phyloP scores from a whole-genome alignment of 2,113 vertebrate species.

The Campylomormyrus numenius region DNA sequence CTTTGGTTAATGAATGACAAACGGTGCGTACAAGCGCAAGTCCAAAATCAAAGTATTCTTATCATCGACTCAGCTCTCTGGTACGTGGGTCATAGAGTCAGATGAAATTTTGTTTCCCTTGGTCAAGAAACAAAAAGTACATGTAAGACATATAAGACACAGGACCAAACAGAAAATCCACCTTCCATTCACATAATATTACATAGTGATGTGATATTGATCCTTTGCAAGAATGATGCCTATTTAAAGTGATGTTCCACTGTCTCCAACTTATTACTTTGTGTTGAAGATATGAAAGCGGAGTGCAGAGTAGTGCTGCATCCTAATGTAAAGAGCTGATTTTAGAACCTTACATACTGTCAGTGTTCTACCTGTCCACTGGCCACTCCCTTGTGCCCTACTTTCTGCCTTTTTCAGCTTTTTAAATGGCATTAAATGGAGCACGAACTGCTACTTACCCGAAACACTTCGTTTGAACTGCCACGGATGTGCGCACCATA shows the following conservation, averaged over 20 bases:
- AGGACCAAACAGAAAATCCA: neutral
- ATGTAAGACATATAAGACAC: neutral
- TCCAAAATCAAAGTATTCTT: neutral
- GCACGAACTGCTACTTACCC: neutral
- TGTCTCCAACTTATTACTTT: neutral
- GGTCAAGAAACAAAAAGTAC: neutral
- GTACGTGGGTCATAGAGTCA: neutral
- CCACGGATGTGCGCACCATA: neutral
- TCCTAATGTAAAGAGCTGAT: neutral
- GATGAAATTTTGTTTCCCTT: neutral
- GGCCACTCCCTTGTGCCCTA: neutral
- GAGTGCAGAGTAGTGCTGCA: neutral
- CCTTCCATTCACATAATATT: neutral
- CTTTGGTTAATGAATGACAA: neutral
- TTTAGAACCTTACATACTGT: neutral
- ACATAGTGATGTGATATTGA: neutral
- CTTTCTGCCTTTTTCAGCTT: neutral
- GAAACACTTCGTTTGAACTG: neutral
- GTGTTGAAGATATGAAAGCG: neutral
- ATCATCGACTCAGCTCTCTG: neutral
- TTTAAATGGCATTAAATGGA: neutral
- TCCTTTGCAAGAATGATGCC: neutral
- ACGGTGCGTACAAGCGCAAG: neutral
- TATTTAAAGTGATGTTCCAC: neutral
- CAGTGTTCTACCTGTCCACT: neutral